Evolutionary conservation across 2,113 vertebrate genomes (phyloP), one percentile per base, ranked within the genome.

Genomic region (Microtus pennsylvanicus): DNA sequence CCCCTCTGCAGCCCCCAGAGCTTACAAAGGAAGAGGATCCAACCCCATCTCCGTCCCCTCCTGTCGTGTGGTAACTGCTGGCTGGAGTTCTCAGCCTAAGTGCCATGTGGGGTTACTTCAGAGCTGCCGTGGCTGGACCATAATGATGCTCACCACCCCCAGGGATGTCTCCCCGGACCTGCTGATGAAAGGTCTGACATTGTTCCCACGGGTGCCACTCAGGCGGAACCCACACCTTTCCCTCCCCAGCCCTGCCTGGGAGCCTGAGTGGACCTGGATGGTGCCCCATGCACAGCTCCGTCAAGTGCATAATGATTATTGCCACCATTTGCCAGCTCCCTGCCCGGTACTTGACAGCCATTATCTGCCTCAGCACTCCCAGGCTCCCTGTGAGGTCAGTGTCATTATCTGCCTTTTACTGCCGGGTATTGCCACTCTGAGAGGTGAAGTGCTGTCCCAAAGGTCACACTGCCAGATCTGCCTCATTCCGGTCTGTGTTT

Each of bases 361-460:
- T 95, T 90, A 91, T 87, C 95, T 93, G 76, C 76, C 58, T 65
- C 28, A 90, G 83, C 92, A 93, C 77, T 88, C 95, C 80, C 88
- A 77, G 22, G 42, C 72, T 69, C 93, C 88, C 85, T 35, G 45
- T 72, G 76, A 90, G 81, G 38, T 52, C 35, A 24, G 35, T 45
- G 87, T 35, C 70, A 50, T 96, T 93, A 90, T 77, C 87, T 93
- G 35, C 90, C 38, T 96, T 96, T 97, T 97, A 94, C 89, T 89
- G 81, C 94, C 33, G 58, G 86, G 65, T 47, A 14, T 47, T 96
- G 87, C 92, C 85, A 30, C 61, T 83, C 42, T 21, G 72, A 91
- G 90, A 82, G 50, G 80, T 82, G 92, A 95, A 87, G 83, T 92
- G 80, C 92, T 76, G 74, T 90, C 86, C 88, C 92, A 90, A 94